A percentile compares a stretch with the other conserved stretches of the same genome.
Evolutionary conservation across 2,113 vertebrate genomes (phyloP).

Genomic region (Nibea albiflora): DNA sequence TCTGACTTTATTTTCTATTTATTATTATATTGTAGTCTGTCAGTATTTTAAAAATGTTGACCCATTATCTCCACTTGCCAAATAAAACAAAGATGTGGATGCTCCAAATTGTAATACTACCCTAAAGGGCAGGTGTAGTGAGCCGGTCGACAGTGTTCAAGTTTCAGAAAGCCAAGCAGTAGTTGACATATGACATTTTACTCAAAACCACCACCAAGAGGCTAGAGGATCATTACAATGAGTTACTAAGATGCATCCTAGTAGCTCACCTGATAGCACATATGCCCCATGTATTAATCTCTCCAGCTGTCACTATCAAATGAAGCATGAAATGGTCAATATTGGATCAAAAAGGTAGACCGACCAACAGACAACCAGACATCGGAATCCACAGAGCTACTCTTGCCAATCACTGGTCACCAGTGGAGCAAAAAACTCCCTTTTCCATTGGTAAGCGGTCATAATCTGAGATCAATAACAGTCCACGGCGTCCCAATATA

Average conservation of each 20-base stretch:
- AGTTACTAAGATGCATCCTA: background rate
- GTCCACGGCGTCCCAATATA: background rate
- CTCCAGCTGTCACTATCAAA: too few relatives aligned
- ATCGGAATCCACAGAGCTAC: background rate
- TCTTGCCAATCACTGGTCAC: background rate
- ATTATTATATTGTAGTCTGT: background rate
- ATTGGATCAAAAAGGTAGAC: background rate
- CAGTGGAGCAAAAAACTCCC: background rate
- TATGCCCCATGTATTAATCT: too few relatives aligned
- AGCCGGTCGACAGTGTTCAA: background rate
- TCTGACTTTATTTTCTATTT: slow-evolving; percentile 1
- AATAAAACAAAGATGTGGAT: slow-evolving; percentile 8
- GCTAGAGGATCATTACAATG: background rate
- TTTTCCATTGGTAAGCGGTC: background rate
- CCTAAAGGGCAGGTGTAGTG: background rate
- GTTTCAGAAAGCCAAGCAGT: background rate
- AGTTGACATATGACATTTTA: background rate
- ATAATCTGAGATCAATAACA: background rate
- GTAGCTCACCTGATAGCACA: too few relatives aligned
- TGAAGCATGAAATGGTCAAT: too few relatives aligned
- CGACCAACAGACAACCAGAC: background rate
- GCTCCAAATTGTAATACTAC: background rate
- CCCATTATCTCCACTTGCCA: background rate
- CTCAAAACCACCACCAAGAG: background rate
- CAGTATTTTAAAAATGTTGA: background rate